Conservation (phyloP, 2,888 invertebrate species). For the Lacanobia wlatinum region DNA sequence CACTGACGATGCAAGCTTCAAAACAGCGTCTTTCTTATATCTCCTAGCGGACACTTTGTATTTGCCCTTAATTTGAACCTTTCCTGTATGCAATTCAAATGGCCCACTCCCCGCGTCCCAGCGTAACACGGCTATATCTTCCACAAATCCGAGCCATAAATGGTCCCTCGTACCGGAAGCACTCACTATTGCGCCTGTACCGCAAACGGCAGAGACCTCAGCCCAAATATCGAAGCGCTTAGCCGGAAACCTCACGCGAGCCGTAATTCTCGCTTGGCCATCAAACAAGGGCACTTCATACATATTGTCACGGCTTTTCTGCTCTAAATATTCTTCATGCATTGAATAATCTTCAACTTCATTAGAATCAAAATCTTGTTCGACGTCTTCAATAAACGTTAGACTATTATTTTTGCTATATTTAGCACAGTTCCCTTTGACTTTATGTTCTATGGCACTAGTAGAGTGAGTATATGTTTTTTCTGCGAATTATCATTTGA, state of each 20-base stretch:
- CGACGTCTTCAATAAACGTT: constrained; percentile 68
- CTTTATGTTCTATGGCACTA: constrained; percentile 66
- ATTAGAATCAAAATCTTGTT: constrained; percentile 77
- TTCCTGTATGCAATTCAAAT: constrained; percentile 81
- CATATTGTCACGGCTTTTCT: constrained; percentile 73
- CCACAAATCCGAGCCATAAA: constrained; percentile 86
- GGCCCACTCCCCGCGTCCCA: constrained; percentile 87
- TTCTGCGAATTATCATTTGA: constrained; percentile 82
- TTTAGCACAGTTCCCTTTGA: constrained; percentile 70
- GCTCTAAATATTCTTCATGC: constrained; percentile 78
- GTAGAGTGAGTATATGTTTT: constrained; percentile 72
- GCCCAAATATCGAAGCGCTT: constrained; percentile 88
- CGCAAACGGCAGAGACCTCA: constrained; percentile 85
- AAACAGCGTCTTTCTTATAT: constrained; percentile 85
- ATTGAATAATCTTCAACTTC: constrained; percentile 79
- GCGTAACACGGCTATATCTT: constrained; percentile 81
- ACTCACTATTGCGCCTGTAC: constrained; percentile 82
- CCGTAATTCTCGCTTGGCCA: constrained; percentile 82
- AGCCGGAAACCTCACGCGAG: constrained; percentile 82
- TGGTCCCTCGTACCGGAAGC: constrained; percentile 86
- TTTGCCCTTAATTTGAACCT: constrained; percentile 81
- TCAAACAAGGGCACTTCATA: constrained; percentile 86
- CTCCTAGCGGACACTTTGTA: constrained; percentile 84
- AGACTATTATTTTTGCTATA: constrained; percentile 65
- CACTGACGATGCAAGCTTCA: constrained; percentile 80